A percentile compares a stretch with the other conserved stretches of the same genome.
Conservation (phyloP, 2,888 invertebrate genomes). For the Eumacrocentrus americanus region DNA sequence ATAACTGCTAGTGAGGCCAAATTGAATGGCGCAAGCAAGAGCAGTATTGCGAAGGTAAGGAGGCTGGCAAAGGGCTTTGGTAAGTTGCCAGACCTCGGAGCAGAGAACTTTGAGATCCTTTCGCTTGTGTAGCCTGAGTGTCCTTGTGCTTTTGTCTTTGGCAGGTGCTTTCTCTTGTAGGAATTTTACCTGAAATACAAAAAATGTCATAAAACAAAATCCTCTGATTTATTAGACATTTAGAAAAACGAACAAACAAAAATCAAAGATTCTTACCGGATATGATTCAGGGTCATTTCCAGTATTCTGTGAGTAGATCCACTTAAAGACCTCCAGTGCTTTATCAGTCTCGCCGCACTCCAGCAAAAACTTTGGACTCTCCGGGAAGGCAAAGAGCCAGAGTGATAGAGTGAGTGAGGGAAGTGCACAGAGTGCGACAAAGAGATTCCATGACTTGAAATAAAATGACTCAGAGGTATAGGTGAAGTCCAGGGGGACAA, state of each 20-base stretch:
- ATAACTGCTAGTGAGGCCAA: conserved; percentile 85
- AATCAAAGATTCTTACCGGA: conserved; percentile 70
- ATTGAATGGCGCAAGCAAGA: conserved; percentile 81
- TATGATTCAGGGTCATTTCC: conserved; percentile 74
- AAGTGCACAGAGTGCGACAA: conserved; percentile 76
- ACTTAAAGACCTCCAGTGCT: conserved; percentile 72
- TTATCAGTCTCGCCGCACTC: conserved; percentile 81
- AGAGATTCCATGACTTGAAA: conserved; percentile 82
- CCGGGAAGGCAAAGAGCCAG: conserved; percentile 78
- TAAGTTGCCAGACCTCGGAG: conserved; percentile 76
- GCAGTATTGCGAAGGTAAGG: conserved; percentile 78
- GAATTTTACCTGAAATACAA: conserved; percentile 68
- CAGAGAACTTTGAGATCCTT: conserved; percentile 75
- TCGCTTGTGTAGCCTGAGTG: conserved; percentile 73
- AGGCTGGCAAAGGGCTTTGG: conserved; percentile 74
- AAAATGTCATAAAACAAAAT: not conserved
- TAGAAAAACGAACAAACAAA: not conserved
- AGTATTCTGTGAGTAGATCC: conserved; percentile 75
- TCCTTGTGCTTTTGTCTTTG: conserved; percentile 72
- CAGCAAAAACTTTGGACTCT: conserved; percentile 82
- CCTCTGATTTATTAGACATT: not conserved
- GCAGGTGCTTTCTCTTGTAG: conserved; percentile 73
- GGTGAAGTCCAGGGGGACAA: conserved; percentile 73
- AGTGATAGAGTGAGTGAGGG: conserved; percentile 73
- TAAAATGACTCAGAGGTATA: conserved; percentile 68